Evolutionary conservation across 1,140 invertebrate species (phyloP).

Genomic region (Limonius californicus): DNA sequence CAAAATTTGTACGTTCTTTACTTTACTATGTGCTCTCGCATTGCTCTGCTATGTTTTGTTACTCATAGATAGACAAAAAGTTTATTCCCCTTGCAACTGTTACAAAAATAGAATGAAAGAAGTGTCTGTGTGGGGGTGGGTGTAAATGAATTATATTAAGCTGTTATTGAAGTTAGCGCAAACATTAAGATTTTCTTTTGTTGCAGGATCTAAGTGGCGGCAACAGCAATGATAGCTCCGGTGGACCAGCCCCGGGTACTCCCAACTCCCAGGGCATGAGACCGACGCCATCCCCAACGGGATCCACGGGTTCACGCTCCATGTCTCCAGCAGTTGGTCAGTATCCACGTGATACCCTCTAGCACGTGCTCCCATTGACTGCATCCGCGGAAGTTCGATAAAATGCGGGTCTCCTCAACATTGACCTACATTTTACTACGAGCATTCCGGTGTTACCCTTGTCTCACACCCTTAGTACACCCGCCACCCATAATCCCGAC

Average conservation of each 20-base stretch:
- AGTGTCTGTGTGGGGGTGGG: too few species aligned
- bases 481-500: background rate
- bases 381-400: conserved; percentile 49
- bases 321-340: conserved; percentile 94
- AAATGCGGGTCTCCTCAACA: conserved; percentile 57
- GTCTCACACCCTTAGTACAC: background rate
- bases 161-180: background rate
- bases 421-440: conserved; percentile 56
- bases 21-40: too few species aligned
- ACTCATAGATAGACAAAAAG: too few species aligned
- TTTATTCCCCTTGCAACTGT: too few species aligned
- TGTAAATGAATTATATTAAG: too few species aligned
- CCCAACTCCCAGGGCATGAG: conserved; percentile 76
- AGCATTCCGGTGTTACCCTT: conserved; percentile 50
- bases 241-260: conserved; percentile 67
- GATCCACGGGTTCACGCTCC: conserved; percentile 87
- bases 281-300: conserved; percentile 88
- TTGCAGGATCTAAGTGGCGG: conserved; percentile 71
- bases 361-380: conserved; percentile 38
- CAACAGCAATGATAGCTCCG: conserved; percentile 65
- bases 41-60: too few species aligned
- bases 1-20: too few species aligned
- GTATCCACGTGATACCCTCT: conserved; percentile 44
- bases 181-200: conserved; percentile 23
- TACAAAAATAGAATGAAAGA: too few species aligned